Evolutionary conservation across 1,140 invertebrate species (phyloP).

Genomic region (Anastrepha ludens): DNA sequence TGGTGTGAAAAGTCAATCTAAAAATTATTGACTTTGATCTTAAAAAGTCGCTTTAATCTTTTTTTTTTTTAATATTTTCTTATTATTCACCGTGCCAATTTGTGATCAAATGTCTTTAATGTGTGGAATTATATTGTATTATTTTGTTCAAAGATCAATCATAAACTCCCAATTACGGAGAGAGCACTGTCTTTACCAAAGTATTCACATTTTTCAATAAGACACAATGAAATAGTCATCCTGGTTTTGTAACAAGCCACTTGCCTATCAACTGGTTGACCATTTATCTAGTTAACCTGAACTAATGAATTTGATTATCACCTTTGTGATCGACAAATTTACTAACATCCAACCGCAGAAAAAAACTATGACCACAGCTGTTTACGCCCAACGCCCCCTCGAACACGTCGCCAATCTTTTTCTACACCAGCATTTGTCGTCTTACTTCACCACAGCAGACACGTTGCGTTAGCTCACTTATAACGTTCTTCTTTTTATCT

Average conservation of each 20-base stretch:
- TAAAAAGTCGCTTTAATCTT: not conserved
- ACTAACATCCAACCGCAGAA: not conserved
- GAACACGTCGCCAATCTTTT: conserved; percentile 16
- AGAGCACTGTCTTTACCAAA: not conserved
- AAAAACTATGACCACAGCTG: conserved; percentile 26
- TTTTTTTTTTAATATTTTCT: not conserved
- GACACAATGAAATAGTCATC: not conserved
- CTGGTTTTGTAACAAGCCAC: not conserved
- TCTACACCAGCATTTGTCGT: too few relatives aligned
- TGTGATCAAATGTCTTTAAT: not conserved
- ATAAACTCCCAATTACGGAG: not conserved
- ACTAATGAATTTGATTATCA: conserved; percentile 11
- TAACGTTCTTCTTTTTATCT: conserved; percentile 18
- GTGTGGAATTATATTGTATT: not conserved
- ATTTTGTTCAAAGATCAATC: conserved; percentile 2
- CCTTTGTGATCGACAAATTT: not conserved
- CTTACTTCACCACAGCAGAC: not conserved
- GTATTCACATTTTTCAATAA: too few relatives aligned
- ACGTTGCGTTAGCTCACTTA: not conserved
- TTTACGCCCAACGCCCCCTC: conserved; percentile 49
- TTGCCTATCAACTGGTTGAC: not conserved
- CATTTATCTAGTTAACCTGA: not conserved
- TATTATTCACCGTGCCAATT: not conserved
- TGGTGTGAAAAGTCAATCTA: not conserved
- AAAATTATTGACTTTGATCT: not conserved